These are phyloP conservation scores for Drosophila mimica DNA, from an alignment of 2,888 invertebrate species.

Conservation along the genomic window DNA sequence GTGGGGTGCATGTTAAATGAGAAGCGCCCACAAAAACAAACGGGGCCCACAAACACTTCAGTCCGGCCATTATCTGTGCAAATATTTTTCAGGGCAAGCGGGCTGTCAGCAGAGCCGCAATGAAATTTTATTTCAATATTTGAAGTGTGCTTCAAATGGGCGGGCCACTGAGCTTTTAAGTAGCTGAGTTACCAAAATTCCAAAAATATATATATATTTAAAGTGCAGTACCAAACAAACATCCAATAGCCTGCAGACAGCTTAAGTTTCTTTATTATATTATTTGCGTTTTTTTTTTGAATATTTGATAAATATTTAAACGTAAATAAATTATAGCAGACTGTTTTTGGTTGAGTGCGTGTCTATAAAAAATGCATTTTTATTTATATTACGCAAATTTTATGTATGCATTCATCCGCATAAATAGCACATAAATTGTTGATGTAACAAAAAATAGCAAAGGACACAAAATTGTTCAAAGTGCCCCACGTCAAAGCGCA, in stretches of 20 bases:
- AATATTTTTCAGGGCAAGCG: constrained; percentile 54
- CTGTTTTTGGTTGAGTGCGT: constrained; percentile 5
- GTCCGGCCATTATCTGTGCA: constrained; percentile 63
- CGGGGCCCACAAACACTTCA: constrained; percentile 50
- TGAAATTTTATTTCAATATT: constrained; percentile 72
- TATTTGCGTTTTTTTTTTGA: constrained; percentile 16
- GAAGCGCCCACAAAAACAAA: constrained; percentile 45
- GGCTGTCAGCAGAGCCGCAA: constrained; percentile 33
- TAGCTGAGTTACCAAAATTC: constrained; percentile 49
- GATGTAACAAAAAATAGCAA: constrained; percentile 44
- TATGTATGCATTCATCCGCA: constrained; percentile 75
- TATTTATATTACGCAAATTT: constrained; percentile 67
- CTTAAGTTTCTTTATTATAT: neutral
- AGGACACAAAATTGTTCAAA: constrained; percentile 39
- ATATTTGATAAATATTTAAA: constrained; percentile 32
- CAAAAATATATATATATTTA: constrained; percentile 3
- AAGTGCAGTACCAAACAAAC: constrained; percentile 18
- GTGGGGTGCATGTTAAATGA: constrained; percentile 28
- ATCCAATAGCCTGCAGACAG: neutral
- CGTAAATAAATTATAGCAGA: constrained; percentile 32
- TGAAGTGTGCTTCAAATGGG: constrained; percentile 55
- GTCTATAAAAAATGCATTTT: constrained; percentile 64
- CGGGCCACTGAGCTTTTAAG: constrained; percentile 45
- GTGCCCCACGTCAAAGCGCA: constrained; percentile 35
- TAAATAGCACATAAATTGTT: constrained; percentile 60